Evolutionary conservation across 2,113 vertebrate genomes (phyloP), one percentile per base, ranked within the genome.

Genomic region (Callionymus lyra): DNA sequence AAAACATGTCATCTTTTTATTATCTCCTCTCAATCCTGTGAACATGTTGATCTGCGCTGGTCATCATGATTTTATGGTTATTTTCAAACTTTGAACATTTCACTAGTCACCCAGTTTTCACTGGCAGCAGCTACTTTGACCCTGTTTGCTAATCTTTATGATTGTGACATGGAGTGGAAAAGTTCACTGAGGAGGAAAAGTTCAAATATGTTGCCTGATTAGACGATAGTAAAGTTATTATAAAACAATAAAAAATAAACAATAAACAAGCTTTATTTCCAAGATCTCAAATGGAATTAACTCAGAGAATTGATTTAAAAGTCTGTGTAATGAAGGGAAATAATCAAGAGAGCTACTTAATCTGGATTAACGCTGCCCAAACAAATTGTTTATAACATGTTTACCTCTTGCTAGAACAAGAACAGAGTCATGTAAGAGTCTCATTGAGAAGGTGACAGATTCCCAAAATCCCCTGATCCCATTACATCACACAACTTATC

Each of bases 401-500:
- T 52, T 41, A 49, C 16, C 21, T 6, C 27, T 42, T 42, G 49
- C 18, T 38, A 51, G 42, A 41, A 53, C 8, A 2, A 38, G 27
- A 44, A 57, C 46, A 42, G 31, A 38, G 61, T 59, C 47, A 41
- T 44, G 36, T 18, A 41, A 60, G 44, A 47, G 42, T 44, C 44
- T 42, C 43, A 50, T 59, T 65, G 56, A 36, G 53, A 69, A 67
- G 63, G 15, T 34, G 35, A 33, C 51, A 65, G 47, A 60, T 50
- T 57, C 51, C 53, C n/a, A n/a, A 72, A 44, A 65, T 65, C 66
- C 38, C 64, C 61, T 74, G 65, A 77, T 74, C 70, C 55, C 50
- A 50, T 79, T 76, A 77, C 68, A 76, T 79, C 72, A 81, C 39
- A 21, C 53, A 56, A 44, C 34, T 64, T 68, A 68, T 61, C 44